Conservation (phyloP, 1,140 invertebrate species). For the Stenopsyche tienmushanensis region DNA sequence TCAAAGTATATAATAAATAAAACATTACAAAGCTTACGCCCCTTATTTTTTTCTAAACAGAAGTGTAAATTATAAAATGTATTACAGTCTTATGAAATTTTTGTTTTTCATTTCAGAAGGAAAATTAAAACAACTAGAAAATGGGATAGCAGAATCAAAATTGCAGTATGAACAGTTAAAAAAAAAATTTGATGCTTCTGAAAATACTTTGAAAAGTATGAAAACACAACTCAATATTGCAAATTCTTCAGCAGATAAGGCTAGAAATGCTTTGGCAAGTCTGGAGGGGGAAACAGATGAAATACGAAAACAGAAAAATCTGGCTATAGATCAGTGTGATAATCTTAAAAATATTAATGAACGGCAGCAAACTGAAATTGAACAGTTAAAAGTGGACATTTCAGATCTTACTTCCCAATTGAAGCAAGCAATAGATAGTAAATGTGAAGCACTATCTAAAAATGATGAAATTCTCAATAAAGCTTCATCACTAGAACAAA, state of each 20-base stretch:
- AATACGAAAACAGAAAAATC: constrained; percentile 61
- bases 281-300: constrained; percentile 58
- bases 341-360: constrained; percentile 67
- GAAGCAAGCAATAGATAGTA: constrained; percentile 67
- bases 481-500: constrained; percentile 74
- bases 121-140: background rate
- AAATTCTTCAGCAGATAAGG: background rate
- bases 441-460: constrained; percentile 80
- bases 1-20: too few species aligned
- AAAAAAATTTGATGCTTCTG: background rate
- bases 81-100: too few species aligned
- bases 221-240: constrained; percentile 3
- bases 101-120: too few species aligned
- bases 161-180: background rate
- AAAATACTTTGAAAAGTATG: constrained; percentile 1
- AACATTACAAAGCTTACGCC: too few species aligned
- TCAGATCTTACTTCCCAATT: constrained; percentile 66
- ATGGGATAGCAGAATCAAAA: background rate
- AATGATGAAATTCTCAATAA: constrained; percentile 78
- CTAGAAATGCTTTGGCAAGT: constrained; percentile 42
- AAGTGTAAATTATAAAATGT: too few species aligned
- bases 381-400: constrained; percentile 66
- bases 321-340: constrained; percentile 70
- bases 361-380: constrained; percentile 67
- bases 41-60: too few species aligned